phyloP scores from a whole-genome alignment of 2,888 invertebrate genomes.

The Megalurothrips usitatus region DNA sequence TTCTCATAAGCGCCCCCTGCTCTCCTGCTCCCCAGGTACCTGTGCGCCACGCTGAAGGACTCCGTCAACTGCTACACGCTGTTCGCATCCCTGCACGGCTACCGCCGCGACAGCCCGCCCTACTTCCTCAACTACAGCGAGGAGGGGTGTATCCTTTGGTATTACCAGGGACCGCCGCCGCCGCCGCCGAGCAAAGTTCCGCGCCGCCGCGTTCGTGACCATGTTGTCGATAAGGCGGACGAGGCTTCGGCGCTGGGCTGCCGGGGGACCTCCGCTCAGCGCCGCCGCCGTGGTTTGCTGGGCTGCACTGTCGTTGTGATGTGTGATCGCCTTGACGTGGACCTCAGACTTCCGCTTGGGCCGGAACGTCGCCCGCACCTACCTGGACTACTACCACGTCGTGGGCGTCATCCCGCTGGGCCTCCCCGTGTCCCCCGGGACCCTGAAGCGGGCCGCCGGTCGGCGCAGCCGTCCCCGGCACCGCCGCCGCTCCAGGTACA shows the following conservation, averaged over 20 bases:
- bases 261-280: too few species aligned
- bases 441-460: slow-evolving; percentile 29
- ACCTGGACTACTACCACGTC: slow-evolving; percentile 75
- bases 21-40: slow-evolving; percentile 44
- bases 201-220: too few species aligned
- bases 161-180: too few species aligned
- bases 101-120: slow-evolving; percentile 63
- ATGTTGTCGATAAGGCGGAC: too few species aligned
- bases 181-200: too few species aligned
- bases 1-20: too few species aligned
- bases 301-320: too few species aligned
- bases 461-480: slow-evolving; percentile 32
- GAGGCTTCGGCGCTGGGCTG: too few species aligned
- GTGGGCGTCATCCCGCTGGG: slow-evolving; percentile 61
- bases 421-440: slow-evolving; percentile 36
- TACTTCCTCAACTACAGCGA: slow-evolving; percentile 83
- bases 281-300: too few species aligned
- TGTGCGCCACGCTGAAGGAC: slow-evolving; percentile 69
- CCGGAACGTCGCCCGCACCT: slow-evolving; percentile 67
- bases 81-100: slow-evolving; percentile 89
- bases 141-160: slow-evolving; percentile 86
- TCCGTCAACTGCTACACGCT: slow-evolving; percentile 83
- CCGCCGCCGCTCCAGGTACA: slow-evolving; percentile 27
- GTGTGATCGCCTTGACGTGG: not conserved
- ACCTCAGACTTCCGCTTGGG: slow-evolving; percentile 40